Conservation (phyloP, 2,797 vertebrate genomes). For the Thunnus albacares region DNA sequence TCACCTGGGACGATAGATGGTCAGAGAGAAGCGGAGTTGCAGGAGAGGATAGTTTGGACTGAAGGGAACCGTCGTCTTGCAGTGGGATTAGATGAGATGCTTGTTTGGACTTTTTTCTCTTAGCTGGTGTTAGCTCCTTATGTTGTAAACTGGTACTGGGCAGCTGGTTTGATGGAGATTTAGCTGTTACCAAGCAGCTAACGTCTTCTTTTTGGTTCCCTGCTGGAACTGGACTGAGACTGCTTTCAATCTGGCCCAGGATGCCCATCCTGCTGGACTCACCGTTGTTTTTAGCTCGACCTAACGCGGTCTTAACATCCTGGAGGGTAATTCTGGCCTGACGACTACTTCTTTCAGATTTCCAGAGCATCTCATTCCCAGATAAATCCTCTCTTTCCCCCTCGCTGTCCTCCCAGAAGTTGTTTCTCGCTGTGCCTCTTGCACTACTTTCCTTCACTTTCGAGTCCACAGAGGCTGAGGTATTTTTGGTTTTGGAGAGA, state of each 20-base stretch:
- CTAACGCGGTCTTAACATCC: slow-evolving; percentile 62
- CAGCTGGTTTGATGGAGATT: slow-evolving; percentile 11
- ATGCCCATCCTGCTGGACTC: slow-evolving; percentile 22
- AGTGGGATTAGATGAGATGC: slow-evolving; percentile 1
- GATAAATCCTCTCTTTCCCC: slow-evolving; percentile 10
- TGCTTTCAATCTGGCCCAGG: slow-evolving; percentile 24
- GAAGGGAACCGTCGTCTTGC: not conserved
- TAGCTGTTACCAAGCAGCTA: not conserved
- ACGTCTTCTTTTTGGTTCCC: slow-evolving; percentile 6
- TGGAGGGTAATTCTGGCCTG: slow-evolving; percentile 61
- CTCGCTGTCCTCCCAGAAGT: slow-evolving; percentile 15
- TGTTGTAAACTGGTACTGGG: not conserved
- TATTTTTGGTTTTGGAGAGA: slow-evolving; percentile 11
- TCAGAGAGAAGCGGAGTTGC: not conserved
- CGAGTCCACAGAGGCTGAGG: slow-evolving; percentile 5
- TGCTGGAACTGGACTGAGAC: slow-evolving; percentile 3
- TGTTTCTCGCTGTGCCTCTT: not conserved
- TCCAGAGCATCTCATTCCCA: slow-evolving; percentile 17
- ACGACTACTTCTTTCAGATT: slow-evolving; percentile 19
- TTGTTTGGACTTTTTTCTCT: slow-evolving; percentile 18
- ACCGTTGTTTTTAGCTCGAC: slow-evolving; percentile 14
- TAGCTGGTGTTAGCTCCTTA: not conserved
- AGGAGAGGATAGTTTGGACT: slow-evolving; percentile 2
- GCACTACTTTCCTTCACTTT: not conserved
- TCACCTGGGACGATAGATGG: not conserved